Evolutionary conservation across 2,113 vertebrate genomes (phyloP), one percentile per base, ranked within the genome.

Genomic region (Pavo muticus): DNA sequence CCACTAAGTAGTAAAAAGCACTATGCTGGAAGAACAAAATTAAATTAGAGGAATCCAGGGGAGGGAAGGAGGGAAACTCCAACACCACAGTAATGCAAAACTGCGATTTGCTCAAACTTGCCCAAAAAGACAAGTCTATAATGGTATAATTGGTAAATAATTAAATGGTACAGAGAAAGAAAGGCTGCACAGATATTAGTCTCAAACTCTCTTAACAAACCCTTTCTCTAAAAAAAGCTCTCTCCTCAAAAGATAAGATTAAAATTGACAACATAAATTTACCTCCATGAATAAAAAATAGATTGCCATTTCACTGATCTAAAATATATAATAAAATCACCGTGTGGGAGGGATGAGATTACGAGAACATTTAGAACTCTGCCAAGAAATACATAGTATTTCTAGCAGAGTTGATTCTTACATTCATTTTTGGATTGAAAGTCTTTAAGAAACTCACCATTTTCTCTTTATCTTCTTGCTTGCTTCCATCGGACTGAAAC

Each of bases 381-480:
- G 24, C 35, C 48, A 63, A 39, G 60, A 63, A 52, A 30, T 40
- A 24, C 17, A 14, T 24, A 42, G 14, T 25, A 29, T 29, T 29
- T 54, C 52, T 29, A 29, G 25, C 52, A 54, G 52, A 25, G 27
- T 16, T 16, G 27, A 29, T 54, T 54, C 52, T 29, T 54, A 42
- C 35, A n/a, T 29, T 69, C 61, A 16, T n/a, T 23, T 42, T 21
- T 35, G 48, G 65, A 56, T 48, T 35, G 10, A 59, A 73, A n/a
- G 20, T 12, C 37, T 74, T 72, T 42, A 86, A 69, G 35, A 69
- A 75, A 96, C 98, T 98, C 94, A 99, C 98, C 98, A 97, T 98
- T 97, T 97, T 98, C 69, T 99, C 98, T 96, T 98, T 98, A 89
- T 98, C 97, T 82, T 98, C 98, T 90, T 97, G 97, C 91, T 98